Percentiles rank a stretch among this genome's conserved stretches.
These are phyloP conservation scores for Acrobeloides nanus DNA, from an alignment of 2,888 invertebrate species.

Conservation along the genomic window DNA sequence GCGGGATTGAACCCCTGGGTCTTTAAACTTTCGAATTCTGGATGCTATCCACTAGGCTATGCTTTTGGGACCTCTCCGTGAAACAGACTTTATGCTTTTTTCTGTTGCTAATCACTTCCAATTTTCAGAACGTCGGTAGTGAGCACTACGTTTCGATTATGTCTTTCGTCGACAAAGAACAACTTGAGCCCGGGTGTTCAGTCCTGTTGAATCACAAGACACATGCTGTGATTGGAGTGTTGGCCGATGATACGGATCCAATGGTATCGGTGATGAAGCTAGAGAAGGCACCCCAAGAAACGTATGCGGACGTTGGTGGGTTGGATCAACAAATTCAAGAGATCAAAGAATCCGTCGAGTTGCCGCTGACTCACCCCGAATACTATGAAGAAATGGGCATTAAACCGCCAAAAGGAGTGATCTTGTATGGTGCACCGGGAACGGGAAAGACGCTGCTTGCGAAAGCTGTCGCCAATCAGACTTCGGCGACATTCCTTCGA, in stretches of 20 bases:
- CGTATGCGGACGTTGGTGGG: constrained; percentile 72
- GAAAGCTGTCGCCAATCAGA: constrained; percentile 98
- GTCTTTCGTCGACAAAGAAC: constrained; percentile 98
- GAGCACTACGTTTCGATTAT: constrained; percentile 98
- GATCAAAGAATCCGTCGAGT: constrained; percentile 94
- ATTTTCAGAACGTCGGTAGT: constrained; percentile 69
- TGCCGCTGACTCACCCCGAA: constrained; percentile 96
- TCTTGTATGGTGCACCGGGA: constrained; percentile 92
- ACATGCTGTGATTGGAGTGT: constrained; percentile 91
- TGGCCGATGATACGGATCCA: constrained; percentile 98
- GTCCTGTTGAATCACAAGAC: constrained; percentile 97
- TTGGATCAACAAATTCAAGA: constrained; percentile 84
- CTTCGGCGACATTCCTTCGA: constrained; percentile 93
- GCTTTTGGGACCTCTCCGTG: too few species aligned
- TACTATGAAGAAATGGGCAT: constrained; percentile 99
- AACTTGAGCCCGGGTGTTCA: constrained; percentile 94
- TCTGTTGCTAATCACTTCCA: too few species aligned
- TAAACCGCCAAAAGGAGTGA: constrained; percentile 93
- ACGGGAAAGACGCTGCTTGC: constrained; percentile 96
- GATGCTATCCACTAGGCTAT: too few species aligned
- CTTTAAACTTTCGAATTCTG: too few species aligned
- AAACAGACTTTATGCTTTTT: too few species aligned
- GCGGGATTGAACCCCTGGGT: too few species aligned
- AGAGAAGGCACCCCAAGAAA: constrained; percentile 95
- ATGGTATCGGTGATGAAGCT: constrained; percentile 99